Base-by-base conservation (phyloP, 1,140 invertebrate species). In the Arctopsyche grandis region DNA sequence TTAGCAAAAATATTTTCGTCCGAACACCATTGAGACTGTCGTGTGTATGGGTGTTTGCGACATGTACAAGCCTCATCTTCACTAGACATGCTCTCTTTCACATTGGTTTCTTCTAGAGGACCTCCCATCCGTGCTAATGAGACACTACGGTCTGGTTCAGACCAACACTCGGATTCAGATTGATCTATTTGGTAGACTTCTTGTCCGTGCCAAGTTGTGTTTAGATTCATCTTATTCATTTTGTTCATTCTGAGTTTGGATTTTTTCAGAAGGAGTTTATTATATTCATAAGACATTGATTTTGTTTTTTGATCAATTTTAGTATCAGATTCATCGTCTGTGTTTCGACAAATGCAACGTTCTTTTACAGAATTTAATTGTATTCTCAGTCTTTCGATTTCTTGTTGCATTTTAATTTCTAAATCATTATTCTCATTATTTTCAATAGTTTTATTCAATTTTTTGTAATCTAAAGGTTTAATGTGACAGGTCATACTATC, bases 101-200 rank as follows among this genome's bases (percentile, higher is more conserved):
- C 22, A 10, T 26, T 70, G 14, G 14, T 71, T n/a, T 43, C 14
- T 21, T 77, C 63, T 22, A 75, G 44, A 26, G 71, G 71, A 14
- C 78, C 48, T 0, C 94, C 94, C 56, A 95, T 95, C 78, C 94
- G 89, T 0, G 93, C 93, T 76, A 93, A 85, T 0, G 94, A 96
- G 0, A 96, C 94, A 75, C 90, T 92, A 77, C 94, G 90, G 83
- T 96, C 95, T 0, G 94, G 94, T 84, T 96, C 94, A 0, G 94
- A 95, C 92, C 94, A 96, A 19, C 93, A 92, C 83, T 96, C 95
- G 0, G 93, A 94, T 84, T 96, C 94, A 0, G 93, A 94, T 29
- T 91, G 89, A 85, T 91, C 86, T 78, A 90, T 85, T 71, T 85
- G 84, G 38, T 85, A 84, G 70, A 85, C 52, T n/a, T 29, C 70